phyloP scores from a whole-genome alignment of 1,140 invertebrate species.

The Sitophilus oryzae region DNA sequence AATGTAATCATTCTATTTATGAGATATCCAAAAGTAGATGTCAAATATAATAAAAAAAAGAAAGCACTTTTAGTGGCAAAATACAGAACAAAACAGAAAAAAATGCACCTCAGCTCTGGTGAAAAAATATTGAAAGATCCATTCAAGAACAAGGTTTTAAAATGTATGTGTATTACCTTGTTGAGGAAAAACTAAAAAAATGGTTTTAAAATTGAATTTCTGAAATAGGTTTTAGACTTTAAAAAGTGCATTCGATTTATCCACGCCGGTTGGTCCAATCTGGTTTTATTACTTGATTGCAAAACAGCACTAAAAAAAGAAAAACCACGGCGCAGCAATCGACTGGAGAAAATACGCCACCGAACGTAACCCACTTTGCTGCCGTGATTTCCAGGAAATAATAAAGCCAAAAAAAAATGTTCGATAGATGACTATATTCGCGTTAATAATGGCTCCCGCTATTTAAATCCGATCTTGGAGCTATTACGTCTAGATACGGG shows the following conservation, averaged over 20 bases:
- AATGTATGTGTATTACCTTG: not conserved
- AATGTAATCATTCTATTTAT: no score
- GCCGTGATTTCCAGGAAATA: constrained; percentile 17
- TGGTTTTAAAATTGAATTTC: constrained; percentile 1
- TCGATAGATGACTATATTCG: constrained; percentile 14
- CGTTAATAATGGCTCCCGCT: constrained; percentile 15
- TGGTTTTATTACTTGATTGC: constrained; percentile 22
- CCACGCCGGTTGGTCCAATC: constrained; percentile 7
- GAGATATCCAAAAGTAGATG: no score
- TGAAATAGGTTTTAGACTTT: constrained; percentile 8
- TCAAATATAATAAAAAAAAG: no score
- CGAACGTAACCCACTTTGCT: constrained; percentile 13
- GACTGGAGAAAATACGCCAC: not conserved
- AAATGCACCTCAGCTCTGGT: no score
- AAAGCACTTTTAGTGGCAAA: no score
- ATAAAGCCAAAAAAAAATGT: constrained; percentile 15
- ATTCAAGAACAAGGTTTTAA: no score
- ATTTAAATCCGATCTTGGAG: no score
- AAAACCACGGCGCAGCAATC: not conserved
- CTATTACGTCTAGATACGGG: no score
- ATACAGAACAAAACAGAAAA: no score
- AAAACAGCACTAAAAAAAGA: constrained; percentile 14
- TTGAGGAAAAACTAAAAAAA: not conserved
- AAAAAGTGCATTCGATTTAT: constrained; percentile 13
- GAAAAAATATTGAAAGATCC: no score